Base-by-base conservation (phyloP, 2,888 invertebrate species). In the Linnaemya tessellans region DNA sequence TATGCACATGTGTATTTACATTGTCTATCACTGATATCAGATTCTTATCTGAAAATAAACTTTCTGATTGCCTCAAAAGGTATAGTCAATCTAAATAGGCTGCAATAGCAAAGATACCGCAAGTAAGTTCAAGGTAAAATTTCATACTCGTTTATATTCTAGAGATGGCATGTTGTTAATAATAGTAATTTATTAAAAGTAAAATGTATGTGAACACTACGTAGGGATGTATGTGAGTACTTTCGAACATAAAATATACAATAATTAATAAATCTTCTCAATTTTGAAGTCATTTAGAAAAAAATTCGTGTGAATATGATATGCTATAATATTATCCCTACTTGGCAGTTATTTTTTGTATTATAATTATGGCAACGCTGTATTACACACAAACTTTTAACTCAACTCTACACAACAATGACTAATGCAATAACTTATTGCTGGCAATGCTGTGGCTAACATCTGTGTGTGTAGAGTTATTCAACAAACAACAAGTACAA, bases 111-210 rank as follows among this genome's bases (percentile, higher is more conserved):
- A 13, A 3, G 1, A 58, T 13, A 15, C 10, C 30, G 25, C 3
- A 58, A 7, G 35, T 25, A 68, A 78, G 67, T 68, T 78, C 67
- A 78, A 78, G 77, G 77, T 67, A 77, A 77, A 43, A 9, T 10
- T 38, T 25, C 25, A 30, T 1, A 46, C 2, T 67, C 2, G 13
- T 10, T 43, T 43, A 3, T n/a, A 3, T 13, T 11, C 13, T 13
- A 41, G 11, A 13, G 41, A 41, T 13, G 10, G 3, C 3, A 11
- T 13, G 41, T 30, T 3, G 11, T 41, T 41, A 41, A 9, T 38
- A 1, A 38, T 9, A 8, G 10, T 41, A 41, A 41, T 13, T 41
- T 41, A 41, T 11, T 41, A 13, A 13, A 41, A 3, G 13, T 41
- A 13, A 41, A 41, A 3, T 41, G 3, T 13, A 68, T 20, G 30